Conservation (phyloP, 2,797 vertebrate species). For the Hoplostethus atlanticus region DNA sequence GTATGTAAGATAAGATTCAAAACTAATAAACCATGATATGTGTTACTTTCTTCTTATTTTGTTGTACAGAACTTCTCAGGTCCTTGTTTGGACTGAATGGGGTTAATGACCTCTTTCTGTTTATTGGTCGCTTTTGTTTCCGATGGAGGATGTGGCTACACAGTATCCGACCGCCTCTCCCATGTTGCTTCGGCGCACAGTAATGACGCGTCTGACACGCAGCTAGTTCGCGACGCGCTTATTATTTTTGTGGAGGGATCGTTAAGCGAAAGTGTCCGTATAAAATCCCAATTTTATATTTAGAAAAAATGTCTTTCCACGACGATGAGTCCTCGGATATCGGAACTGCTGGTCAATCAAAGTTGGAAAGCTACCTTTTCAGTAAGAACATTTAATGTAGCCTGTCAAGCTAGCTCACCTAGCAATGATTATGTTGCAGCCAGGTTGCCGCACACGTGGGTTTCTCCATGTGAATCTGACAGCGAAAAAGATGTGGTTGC, state of each 20-base stretch:
- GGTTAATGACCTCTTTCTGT: no score
- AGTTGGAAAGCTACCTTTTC: slow-evolving; percentile 82
- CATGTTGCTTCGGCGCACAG: slow-evolving; percentile 30
- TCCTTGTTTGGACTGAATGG: no score
- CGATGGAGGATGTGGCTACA: no score
- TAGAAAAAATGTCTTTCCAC: slow-evolving; percentile 65
- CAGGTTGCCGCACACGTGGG: slow-evolving; percentile 73
- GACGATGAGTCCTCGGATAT: slow-evolving; percentile 55
- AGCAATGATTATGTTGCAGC: not conserved
- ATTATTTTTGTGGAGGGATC: slow-evolving; percentile 29
- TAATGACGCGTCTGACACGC: slow-evolving; percentile 47
- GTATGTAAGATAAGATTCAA: slow-evolving; percentile 81
- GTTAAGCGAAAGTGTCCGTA: slow-evolving; percentile 13
- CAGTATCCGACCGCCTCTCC: no score
- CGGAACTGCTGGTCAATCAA: slow-evolving; percentile 38
- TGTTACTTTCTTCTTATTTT: slow-evolving; percentile 41
- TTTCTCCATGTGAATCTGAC: slow-evolving; percentile 8
- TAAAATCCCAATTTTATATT: not conserved
- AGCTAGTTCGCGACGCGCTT: slow-evolving; percentile 44
- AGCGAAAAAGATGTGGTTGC: not conserved
- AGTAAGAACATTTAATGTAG: slow-evolving; percentile 67
- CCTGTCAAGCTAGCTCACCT: not conserved
- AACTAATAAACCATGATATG: slow-evolving; percentile 77
- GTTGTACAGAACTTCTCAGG: not conserved
- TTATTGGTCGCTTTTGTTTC: no score